A percentile compares a stretch with the other conserved stretches of the same genome.
Evolutionary conservation across 92 coral and sea anemone species (phyloP).

Genomic region (Porites evermanni): DNA sequence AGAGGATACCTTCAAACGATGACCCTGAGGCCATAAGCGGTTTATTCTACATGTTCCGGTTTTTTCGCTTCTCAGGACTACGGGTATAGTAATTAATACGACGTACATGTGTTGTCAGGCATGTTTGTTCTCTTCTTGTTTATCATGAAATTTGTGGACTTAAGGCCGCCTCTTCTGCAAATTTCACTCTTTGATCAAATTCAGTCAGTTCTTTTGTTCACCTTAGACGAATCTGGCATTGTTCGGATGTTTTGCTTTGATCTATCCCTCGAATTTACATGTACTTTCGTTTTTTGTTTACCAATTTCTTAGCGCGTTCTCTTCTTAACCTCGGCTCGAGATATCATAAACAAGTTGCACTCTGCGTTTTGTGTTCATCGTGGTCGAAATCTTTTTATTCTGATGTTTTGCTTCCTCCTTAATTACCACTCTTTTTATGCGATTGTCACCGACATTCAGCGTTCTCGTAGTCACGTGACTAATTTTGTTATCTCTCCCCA

Average conservation of each 20-base stretch:
- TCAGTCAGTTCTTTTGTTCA: neutral
- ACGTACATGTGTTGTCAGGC: neutral
- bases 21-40: neutral
- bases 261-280: neutral
- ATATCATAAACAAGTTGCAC: constrained; percentile 1
- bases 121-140: constrained; percentile 2
- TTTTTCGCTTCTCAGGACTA: neutral
- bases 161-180: neutral
- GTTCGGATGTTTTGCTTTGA: constrained; percentile 13
- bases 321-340: constrained; percentile 17
- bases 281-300: constrained; percentile 18
- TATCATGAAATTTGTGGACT: constrained; percentile 19
- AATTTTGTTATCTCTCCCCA: neutral
- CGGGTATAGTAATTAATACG: constrained; percentile 28
- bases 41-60: neutral
- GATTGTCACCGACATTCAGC: neutral
- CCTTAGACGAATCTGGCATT: neutral
- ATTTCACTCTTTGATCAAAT: neutral
- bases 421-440: neutral
- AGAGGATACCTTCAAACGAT: neutral
- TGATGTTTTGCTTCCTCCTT: constrained; percentile 1
- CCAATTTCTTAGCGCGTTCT: constrained; percentile 11
- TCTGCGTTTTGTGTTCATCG: neutral
- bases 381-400: neutral
- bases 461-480: constrained; percentile 22